Evolutionary conservation across 2,888 invertebrate species (phyloP), one percentile per base, ranked within the genome.

Genomic region (Osmoderma eremita): DNA sequence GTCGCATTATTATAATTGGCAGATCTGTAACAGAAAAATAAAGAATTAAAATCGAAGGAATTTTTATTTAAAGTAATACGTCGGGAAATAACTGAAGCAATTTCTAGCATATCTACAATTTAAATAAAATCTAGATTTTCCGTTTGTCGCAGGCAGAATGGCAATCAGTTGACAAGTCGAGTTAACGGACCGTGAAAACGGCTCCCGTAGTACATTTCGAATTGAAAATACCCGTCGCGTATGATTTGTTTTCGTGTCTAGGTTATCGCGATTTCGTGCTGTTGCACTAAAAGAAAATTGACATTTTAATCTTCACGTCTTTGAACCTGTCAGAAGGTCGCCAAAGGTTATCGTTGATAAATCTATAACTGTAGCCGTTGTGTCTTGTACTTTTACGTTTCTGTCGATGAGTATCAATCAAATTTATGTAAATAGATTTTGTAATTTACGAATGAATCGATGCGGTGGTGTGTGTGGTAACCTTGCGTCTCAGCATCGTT

Each of bases 1-100:
- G 91, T 92, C 73, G 88, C 88, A 84, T 92, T 93, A 84, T 91
- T 90, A 86, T 91, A 96, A 86, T 93, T 95, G 78, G 95, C 92
- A 77, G 95, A 95, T 86, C 95, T 95, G 89, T 15, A 67, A 67
- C 5, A 67, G 54, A 58, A 13, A 24, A 45, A 51, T 17, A 20
- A 6, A 17, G 4, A 12, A 54, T n/a, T 42, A n/a, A 12, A 10
- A 48, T 18, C 8, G 3, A 17, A 12, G 3, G 48, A 48, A 18
- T 2, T 18, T 3, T 48, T 48, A 18, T 48, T 15, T 42, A 5
- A 6, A 36, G 36, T 10, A 10, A 36, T 42, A 38, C 36, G 17
- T 13, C 15, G 8, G 6, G 6, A 24, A 30, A 17, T 36, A 36
- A 38, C 18, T 30, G 17, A 38, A 18, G 3, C 38, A 13, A 17